Conservation (phyloP, 2,113 vertebrate species). For the Prionailurus bengalensis region DNA sequence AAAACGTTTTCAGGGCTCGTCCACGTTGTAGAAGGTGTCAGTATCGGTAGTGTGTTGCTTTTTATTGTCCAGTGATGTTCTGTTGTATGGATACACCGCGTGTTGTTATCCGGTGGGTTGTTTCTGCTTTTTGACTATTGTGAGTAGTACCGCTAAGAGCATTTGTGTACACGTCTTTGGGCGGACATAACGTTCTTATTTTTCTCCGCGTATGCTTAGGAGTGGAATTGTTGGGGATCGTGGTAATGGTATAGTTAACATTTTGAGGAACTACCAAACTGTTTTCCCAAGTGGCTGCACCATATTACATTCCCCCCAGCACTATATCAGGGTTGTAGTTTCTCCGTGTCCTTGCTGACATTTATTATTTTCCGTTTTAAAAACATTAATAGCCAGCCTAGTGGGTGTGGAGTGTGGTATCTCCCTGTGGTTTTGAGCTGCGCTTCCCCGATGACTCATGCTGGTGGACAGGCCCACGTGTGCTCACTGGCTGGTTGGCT, state of each 20-base stretch:
- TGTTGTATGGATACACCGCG: background rate
- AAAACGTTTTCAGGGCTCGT: background rate
- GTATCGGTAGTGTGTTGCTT: background rate
- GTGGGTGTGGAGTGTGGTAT: background rate
- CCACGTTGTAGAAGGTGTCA: background rate
- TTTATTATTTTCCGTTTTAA: background rate
- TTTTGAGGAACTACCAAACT: background rate
- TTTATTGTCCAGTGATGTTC: background rate
- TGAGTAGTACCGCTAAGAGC: background rate
- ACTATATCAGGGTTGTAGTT: background rate
- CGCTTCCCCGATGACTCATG: background rate
- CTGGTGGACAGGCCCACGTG: background rate
- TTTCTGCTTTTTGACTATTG: background rate
- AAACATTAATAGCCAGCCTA: background rate
- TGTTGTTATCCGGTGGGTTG: background rate
- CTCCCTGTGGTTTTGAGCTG: background rate
- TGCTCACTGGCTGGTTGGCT: background rate
- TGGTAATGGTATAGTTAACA: background rate
- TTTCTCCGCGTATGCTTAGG: background rate
- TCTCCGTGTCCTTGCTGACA: background rate
- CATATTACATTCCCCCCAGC: background rate
- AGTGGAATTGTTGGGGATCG: background rate
- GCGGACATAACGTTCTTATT: background rate
- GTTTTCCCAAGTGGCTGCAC: background rate
- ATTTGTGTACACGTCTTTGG: background rate